These are phyloP conservation scores for Diadegma fenestrale DNA, from an alignment of 2,888 invertebrate species.

Conservation along the genomic window DNA sequence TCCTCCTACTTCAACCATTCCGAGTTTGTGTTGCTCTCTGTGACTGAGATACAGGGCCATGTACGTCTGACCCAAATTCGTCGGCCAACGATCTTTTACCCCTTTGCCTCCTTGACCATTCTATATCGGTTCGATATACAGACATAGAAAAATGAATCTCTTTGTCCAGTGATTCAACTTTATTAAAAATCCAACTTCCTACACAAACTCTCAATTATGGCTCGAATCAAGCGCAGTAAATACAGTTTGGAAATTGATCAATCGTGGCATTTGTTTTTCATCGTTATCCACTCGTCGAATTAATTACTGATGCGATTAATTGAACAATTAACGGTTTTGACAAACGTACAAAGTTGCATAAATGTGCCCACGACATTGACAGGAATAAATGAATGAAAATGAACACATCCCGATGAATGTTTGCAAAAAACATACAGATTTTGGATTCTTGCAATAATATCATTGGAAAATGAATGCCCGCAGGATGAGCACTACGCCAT, in stretches of 20 bases:
- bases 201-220: not conserved
- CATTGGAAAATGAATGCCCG: not conserved
- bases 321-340: not conserved
- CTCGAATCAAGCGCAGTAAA: not conserved
- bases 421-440: not conserved
- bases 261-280: not conserved
- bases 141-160: constrained; percentile 31
- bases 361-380: not conserved
- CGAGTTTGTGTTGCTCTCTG: constrained; percentile 46
- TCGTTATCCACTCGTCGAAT: not conserved
- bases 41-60: constrained; percentile 55
- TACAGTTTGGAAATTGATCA: not conserved
- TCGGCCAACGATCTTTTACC: constrained; percentile 61
- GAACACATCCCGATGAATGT: not conserved
- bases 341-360: not conserved
- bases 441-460: not conserved
- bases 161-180: constrained; percentile 57
- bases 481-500: not conserved
- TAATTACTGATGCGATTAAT: not conserved
- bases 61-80: constrained; percentile 67
- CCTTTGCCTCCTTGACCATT: constrained; percentile 34
- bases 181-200: constrained; percentile 30
- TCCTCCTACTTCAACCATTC: constrained; percentile 17
- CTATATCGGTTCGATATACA: constrained; percentile 29
- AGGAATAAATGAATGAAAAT: not conserved